Evolutionary conservation across 1,140 invertebrate genomes (phyloP), one percentile per base, ranked within the genome.

Genomic region (Galendromus occidentalis): DNA sequence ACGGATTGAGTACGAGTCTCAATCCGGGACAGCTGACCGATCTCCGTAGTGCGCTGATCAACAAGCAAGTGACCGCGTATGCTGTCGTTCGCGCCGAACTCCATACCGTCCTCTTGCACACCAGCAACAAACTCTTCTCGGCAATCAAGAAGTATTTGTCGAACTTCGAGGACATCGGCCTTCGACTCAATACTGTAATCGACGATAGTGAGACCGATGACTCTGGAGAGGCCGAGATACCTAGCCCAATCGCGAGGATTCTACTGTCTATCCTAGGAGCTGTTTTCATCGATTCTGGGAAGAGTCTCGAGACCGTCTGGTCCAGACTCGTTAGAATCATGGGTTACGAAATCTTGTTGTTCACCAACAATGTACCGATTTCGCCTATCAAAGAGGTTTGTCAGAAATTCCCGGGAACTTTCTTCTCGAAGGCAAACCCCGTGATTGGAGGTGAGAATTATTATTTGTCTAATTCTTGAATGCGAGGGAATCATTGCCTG

Each of bases 161-260:
- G 42, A 25, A 7, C 41, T 9, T 63, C 14, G 17, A 64, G 17
- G 18, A 64, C 18, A 65, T 65, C 64, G 29, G 29, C 2, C 18
- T 39, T 12, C 30, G 64, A 44, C 65, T 65, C 17, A 66, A 18
- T 66, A 70, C 59, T 65, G 51, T 65, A 9, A 28, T 69, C 2
- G 68, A 67, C 42, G 71, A 72, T 67, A 55, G 59, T 42, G 67
- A 68, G 12, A 81, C 83, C 0, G 82, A 84, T 70, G 82, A 84
- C 68, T 76, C 90, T 4, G 77, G 81, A 69, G 79, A 82, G 65
- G 70, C 80, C 33, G 90, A 96, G 75, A 88, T 94, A 0, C 94
- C 94, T 0, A 97, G 97, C 80, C 83, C 85, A n/a, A 77, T 98
- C 14, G 91, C 91, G 2, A 92, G 97, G 76, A 79, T 98, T 51